Base-by-base conservation (phyloP, 2,888 invertebrate genomes). In the Lepidochitona cinerea region DNA sequence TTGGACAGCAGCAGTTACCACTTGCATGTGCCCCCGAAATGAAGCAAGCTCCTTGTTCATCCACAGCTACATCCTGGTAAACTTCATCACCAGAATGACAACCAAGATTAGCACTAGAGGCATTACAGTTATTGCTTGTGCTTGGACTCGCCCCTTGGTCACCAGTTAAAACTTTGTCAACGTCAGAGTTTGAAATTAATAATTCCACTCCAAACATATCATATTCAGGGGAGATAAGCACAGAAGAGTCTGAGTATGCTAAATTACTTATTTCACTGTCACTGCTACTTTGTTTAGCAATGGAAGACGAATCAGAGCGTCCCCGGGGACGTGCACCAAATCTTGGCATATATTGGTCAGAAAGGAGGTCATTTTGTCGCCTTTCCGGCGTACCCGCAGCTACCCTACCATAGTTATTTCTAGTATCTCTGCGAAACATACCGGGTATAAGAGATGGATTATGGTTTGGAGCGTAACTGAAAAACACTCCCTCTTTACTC, bases 271-370 rank as follows among this genome's bases (percentile, higher is more conserved):
- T 37, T 18, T 66, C 66, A 26, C 66, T 66, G 29, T 66, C 66
- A 35, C 66, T 66, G 66, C 66, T 66, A 37, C 37, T 66, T 37
- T 66, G 66, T 23, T 35, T 37, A 14, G 66, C 37, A n/a, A 66
- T 37, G 37, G 66, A 66, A n/a, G 66, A 66, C 9, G 66, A 66
- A 35, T 35, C 66, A 4, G 37, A 37, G n/a, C 37, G 66, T 23
- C 37, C n/a, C 12, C 36, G 35, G 9, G 18, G 35, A 37, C 37
- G 37, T 32, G n/a, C 26, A 5, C 3, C 1, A 12, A 23, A 37
- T 35, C 66, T 66, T 1, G 14, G 37, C 3, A 18, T 18, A 36
- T 32, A 14, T 14, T 14, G 33, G n/a, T 37, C 66, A n/a, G 29
- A 18, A 5, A 37, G 23, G 18, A 23, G 23, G 37, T 66, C 37